phyloP scores from a whole-genome alignment of 2,797 vertebrate genomes.

The Cyclopterus lumpus region DNA sequence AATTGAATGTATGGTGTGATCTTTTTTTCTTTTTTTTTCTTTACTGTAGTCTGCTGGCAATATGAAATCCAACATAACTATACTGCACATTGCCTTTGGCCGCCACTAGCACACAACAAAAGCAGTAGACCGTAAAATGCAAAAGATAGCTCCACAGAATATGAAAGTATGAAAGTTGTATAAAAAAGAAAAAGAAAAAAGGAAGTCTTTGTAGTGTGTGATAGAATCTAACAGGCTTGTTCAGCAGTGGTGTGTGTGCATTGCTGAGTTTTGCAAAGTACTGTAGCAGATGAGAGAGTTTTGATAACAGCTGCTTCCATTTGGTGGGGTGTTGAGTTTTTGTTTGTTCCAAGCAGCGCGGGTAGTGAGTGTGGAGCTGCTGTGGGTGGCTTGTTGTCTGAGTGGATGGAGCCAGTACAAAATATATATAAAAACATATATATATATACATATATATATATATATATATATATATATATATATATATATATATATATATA shows the following conservation, averaged over 20 bases:
- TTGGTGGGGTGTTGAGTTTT: constrained; percentile 69
- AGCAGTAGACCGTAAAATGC: constrained; percentile 32
- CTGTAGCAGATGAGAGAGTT: constrained; percentile 71
- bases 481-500: background rate
- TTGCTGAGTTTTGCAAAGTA: constrained; percentile 50
- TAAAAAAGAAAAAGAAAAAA: constrained; percentile 11
- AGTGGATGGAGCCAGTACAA: constrained; percentile 29
- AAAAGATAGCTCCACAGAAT: constrained; percentile 38
- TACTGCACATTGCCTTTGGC: constrained; percentile 5
- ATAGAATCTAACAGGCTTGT: constrained; percentile 46
- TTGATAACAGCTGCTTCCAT: constrained; percentile 76
- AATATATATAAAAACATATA: background rate
- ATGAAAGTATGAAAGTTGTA: constrained; percentile 36
- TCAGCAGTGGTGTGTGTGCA: constrained; percentile 37
- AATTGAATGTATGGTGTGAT: constrained; percentile 28
- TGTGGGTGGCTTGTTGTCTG: constrained; percentile 54
- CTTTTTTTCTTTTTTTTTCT: constrained; percentile 15
- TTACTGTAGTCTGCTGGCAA: constrained; percentile 15
- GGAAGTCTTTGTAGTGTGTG: constrained; percentile 25
- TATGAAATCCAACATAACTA: constrained; percentile 18
- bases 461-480: background rate
- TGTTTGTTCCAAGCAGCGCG: constrained; percentile 55
- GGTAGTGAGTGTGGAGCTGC: constrained; percentile 39
- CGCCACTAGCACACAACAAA: constrained; percentile 19
- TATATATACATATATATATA: background rate